Conservation (phyloP, 2,797 vertebrate genomes). For the Crenuchus spilurus region DNA sequence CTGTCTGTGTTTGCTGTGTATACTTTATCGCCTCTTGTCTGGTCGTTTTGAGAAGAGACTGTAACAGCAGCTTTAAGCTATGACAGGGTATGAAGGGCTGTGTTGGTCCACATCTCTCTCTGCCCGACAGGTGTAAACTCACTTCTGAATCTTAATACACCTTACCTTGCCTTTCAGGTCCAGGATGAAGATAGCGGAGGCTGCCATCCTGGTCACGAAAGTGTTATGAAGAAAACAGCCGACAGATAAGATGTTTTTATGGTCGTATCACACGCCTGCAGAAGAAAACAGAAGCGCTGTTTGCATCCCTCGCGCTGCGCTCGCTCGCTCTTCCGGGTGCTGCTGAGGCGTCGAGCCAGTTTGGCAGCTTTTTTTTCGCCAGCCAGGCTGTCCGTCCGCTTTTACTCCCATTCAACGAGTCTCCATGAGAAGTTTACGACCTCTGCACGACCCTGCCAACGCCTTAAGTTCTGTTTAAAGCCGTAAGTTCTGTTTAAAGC, state of each 20-base stretch:
- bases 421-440: not conserved
- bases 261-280: slow-evolving; percentile 2
- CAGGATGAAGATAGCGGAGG: slow-evolving; percentile 82
- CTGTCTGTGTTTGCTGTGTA: not conserved
- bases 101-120: no score
- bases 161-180: slow-evolving; percentile 86
- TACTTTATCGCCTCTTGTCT: no score
- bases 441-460: not conserved
- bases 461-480: not conserved
- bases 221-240: not conserved
- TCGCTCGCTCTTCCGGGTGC: slow-evolving; percentile 61
- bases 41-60: no score
- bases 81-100: no score
- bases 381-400: slow-evolving; percentile 4
- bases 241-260: not conserved
- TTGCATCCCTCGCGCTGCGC: slow-evolving; percentile 41
- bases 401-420: not conserved
- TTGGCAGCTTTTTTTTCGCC: slow-evolving; percentile 61
- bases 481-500: not conserved
- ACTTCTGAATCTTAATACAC: slow-evolving; percentile 28
- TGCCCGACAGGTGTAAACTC: slow-evolving; percentile 34
- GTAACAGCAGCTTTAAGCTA: no score
- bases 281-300: slow-evolving; percentile 11
- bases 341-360: slow-evolving; percentile 65
- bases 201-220: slow-evolving; percentile 70